Percentiles rank a stretch among this genome's conserved stretches.
These are phyloP conservation scores for Calephelis virginiensis DNA, from an alignment of 1,140 invertebrate species.

Conservation along the genomic window DNA sequence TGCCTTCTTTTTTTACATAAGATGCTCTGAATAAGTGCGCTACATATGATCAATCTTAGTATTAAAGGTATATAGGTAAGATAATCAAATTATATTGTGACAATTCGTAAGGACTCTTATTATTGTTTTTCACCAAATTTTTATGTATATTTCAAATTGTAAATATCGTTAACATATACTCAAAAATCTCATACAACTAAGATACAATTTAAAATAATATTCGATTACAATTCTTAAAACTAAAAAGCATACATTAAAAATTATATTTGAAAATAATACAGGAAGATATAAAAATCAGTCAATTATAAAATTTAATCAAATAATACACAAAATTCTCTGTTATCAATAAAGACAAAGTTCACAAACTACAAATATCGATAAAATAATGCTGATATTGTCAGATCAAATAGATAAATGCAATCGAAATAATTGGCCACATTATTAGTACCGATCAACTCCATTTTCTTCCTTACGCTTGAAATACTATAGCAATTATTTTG, in stretches of 20 bases:
- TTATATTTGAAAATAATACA: conserved; percentile 25
- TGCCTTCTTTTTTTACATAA: too few species aligned
- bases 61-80: background rate
- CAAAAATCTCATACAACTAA: conserved; percentile 20
- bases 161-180: conserved; percentile 23
- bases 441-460: too few species aligned
- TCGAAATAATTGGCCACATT: too few species aligned
- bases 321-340: conserved; percentile 10
- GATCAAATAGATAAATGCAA: background rate
- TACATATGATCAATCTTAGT: background rate
- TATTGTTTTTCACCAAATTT: conserved; percentile 6
- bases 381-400: background rate
- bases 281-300: conserved; percentile 39
- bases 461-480: too few species aligned
- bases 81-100: background rate
- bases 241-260: conserved; percentile 29
- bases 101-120: background rate
- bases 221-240: conserved; percentile 31
- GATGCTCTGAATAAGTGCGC: too few species aligned
- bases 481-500: too few species aligned
- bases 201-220: conserved; percentile 27
- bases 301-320: conserved; percentile 26
- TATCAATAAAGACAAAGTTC: conserved; percentile 16
- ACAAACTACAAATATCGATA: background rate
- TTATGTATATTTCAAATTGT: conserved; percentile 15